phyloP scores from a whole-genome alignment of 1,140 invertebrate genomes.

The Sesamia nonagrioides region DNA sequence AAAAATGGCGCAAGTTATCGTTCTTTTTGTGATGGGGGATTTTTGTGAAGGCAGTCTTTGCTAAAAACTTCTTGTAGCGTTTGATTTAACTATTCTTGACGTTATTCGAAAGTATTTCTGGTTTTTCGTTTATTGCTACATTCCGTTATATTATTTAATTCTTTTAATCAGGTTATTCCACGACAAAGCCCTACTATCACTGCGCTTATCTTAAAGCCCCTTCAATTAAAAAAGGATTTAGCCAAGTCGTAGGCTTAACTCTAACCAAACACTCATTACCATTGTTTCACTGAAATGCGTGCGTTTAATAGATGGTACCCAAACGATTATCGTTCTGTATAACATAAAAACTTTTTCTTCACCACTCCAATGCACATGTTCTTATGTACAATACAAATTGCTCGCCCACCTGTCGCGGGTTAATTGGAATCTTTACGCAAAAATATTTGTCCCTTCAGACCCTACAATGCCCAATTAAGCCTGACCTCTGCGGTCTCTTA shows the following conservation, averaged over 20 bases:
- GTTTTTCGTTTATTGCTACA: not conserved
- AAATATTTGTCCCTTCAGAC: slow-evolving; percentile 68
- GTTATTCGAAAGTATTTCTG: not conserved
- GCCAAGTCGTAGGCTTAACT: not conserved
- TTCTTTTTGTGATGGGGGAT: slow-evolving; percentile 17
- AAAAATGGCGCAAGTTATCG: slow-evolving; percentile 23
- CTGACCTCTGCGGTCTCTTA: slow-evolving; percentile 33
- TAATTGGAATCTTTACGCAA: slow-evolving; percentile 81
- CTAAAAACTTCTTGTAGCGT: slow-evolving; percentile 19
- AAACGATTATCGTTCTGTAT: slow-evolving; percentile 37
- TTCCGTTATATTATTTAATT: not conserved
- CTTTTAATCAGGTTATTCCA: not conserved
- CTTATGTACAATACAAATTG: slow-evolving; percentile 58
- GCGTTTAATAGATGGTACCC: slow-evolving; percentile 22
- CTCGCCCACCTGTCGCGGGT: slow-evolving; percentile 68
- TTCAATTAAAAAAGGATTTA: not conserved
- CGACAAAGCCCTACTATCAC: not conserved
- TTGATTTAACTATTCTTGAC: not conserved
- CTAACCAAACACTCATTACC: slow-evolving; percentile 4
- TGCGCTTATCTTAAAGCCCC: not conserved
- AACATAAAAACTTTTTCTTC: slow-evolving; percentile 48
- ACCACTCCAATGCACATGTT: slow-evolving; percentile 59
- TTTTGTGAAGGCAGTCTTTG: slow-evolving; percentile 18
- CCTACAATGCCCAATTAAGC: slow-evolving; percentile 44
- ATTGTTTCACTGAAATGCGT: slow-evolving; percentile 8